Percentiles rank a stretch among this genome's conserved stretches.
These are phyloP conservation scores for Ormyrus nitidulus DNA, from an alignment of 2,888 invertebrate genomes.

Conservation along the genomic window DNA sequence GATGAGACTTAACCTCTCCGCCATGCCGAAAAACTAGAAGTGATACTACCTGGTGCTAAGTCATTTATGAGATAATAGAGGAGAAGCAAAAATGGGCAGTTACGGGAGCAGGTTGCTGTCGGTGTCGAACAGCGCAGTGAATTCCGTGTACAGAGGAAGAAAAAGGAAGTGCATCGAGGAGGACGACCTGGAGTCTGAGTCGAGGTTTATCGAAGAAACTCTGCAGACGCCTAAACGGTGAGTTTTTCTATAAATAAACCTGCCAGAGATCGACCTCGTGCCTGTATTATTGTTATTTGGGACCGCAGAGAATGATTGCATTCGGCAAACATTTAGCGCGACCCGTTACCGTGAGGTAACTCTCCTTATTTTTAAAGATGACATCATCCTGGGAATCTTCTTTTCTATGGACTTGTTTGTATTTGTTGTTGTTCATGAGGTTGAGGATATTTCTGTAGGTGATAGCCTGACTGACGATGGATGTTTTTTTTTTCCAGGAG, in stretches of 20 bases:
- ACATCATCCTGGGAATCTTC: conserved; percentile 50
- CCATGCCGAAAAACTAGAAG: no score
- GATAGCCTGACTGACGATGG: conserved; percentile 8
- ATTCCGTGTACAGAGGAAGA: conserved; percentile 73
- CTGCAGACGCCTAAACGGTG: conserved; percentile 80
- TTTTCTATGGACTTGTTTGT: conserved; percentile 35
- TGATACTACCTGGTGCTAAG: no score
- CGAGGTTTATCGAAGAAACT: conserved; percentile 78
- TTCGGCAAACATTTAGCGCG: conserved; percentile 26
- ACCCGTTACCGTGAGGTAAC: conserved; percentile 29
- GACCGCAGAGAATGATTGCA: conserved; percentile 16
- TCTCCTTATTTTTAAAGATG: conserved; percentile 51
- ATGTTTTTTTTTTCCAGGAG: conserved; percentile 75
- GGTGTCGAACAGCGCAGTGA: conserved; percentile 70
- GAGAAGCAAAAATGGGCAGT: conserved; percentile 65
- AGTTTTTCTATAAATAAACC: conserved; percentile 32
- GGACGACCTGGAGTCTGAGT: conserved; percentile 76
- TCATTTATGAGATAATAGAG: no score
- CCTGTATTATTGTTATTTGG: conserved; percentile 1
- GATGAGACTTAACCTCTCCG: no score
- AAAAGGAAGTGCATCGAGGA: conserved; percentile 79
- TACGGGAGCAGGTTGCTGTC: conserved; percentile 71
- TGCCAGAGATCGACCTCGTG: neutral
- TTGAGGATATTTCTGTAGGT: conserved; percentile 50
- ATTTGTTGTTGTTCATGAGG: neutral